Evolutionary conservation across 2,113 vertebrate genomes (phyloP).

Genomic region (Acrocephalus arundinaceus): DNA sequence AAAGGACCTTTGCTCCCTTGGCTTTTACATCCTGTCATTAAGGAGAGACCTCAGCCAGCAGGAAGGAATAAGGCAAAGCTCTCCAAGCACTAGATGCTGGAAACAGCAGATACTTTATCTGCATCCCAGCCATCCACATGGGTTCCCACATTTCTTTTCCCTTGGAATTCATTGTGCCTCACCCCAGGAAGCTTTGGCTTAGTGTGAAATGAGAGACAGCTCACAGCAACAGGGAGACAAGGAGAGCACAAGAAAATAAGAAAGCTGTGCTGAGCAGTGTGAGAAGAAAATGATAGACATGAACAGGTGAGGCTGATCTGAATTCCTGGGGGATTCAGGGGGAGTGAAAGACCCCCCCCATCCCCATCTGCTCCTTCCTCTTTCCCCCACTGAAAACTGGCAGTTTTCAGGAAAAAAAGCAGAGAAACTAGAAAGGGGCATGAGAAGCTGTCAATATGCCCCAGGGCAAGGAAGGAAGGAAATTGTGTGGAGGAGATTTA

Average conservation of each 20-base stretch:
- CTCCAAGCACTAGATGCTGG: background rate
- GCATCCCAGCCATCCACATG: background rate
- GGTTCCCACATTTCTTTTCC: background rate
- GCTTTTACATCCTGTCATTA: background rate
- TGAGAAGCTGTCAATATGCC: background rate
- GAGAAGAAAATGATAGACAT: background rate
- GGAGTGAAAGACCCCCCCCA: background rate
- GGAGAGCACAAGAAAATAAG: background rate
- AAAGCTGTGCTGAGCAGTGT: background rate
- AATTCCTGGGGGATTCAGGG: background rate
- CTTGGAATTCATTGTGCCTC: background rate
- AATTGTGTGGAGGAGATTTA: background rate
- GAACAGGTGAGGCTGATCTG: background rate
- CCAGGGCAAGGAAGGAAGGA: background rate
- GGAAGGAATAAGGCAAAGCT: background rate
- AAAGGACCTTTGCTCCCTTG: background rate
- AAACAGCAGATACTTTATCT: background rate
- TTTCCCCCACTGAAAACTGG: background rate
- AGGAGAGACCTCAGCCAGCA: background rate
- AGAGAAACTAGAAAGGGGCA: background rate
- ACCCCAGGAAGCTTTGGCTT: background rate
- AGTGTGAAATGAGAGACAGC: background rate
- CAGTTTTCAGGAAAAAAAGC: background rate
- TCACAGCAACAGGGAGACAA: background rate
- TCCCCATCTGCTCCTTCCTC: background rate